phyloP scores from a whole-genome alignment of 2,797 vertebrate species.

The Paramormyrops hopkinsi region DNA sequence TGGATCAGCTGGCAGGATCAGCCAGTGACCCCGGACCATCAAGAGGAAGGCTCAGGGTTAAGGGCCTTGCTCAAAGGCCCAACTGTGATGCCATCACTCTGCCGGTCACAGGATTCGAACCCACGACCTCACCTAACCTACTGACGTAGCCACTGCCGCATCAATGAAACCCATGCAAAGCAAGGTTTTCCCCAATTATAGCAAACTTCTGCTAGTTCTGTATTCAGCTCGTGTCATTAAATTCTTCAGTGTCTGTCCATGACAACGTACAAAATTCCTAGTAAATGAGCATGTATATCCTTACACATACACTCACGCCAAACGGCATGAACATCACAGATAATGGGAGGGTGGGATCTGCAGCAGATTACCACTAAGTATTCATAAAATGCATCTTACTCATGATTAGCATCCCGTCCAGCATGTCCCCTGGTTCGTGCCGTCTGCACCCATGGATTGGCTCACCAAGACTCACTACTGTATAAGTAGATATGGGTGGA shows the following conservation, averaged over 20 bases:
- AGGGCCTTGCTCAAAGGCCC: neutral
- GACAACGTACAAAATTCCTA: neutral
- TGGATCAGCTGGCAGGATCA: neutral
- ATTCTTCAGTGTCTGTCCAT: neutral
- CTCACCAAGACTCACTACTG: neutral
- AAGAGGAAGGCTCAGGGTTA: neutral
- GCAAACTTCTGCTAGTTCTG: neutral
- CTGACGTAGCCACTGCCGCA: neutral
- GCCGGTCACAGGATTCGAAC: neutral
- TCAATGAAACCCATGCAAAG: neutral
- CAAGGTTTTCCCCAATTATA: neutral
- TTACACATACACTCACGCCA: neutral
- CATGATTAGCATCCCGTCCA: neutral
- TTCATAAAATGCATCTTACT: neutral
- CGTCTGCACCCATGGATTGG: neutral
- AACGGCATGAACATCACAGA: neutral
- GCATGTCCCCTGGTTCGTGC: neutral
- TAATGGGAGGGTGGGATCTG: neutral
- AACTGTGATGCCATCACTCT: neutral
- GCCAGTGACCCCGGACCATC: neutral
- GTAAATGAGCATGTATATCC: neutral
- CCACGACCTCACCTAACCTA: neutral
- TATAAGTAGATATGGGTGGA: neutral
- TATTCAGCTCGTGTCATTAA: neutral
- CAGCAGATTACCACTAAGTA: neutral